Base-by-base conservation (phyloP, 1,140 invertebrate genomes). In the Caerostris darwini region DNA sequence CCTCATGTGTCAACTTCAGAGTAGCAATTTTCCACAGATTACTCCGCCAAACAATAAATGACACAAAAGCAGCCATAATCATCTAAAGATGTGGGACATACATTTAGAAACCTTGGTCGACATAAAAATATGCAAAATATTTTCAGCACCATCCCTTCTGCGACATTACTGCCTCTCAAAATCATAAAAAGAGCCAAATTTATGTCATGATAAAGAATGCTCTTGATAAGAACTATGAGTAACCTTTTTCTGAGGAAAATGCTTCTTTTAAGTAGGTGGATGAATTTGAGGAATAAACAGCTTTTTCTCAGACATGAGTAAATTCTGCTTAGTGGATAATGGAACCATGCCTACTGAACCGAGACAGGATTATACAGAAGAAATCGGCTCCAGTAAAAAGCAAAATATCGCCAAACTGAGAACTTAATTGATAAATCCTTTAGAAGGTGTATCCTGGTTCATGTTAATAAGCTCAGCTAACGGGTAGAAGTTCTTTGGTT, bases 261-360 rank as follows among this genome's bases (percentile, higher is more conserved):
- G 19, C 19, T 50, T 64, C 17, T 64, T n/a, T 58, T 56, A 85
- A 85, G 50, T 58, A 58, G 50, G 57, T 56, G 3, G 57, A 7
- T 17, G n/a, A 69, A 90, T 64, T 81, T 34, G 8, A 34, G 69
- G 71, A 90, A 1, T 90, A 90, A 90, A 81, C 81, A 69, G 69
- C 71, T 58, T 81, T 81, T 81, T 19, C 57, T 14, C 34, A 77
- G 89, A 90, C 89, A 90, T 69, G 69, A 14, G 61, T 81, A 61
- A 81, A 81, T 90, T 81, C 57, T 81, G 50, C 89, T 81, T 81
- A 58, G 81, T 12, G 69, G 89, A 71, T 81, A 90, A 90, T 90
- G 89, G 89, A 59, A 69, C 89, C 81, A 71, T 81, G 34, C 54
- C 81, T 81, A 69, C 69, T 69, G 69, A 56, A 81, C 56, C 58